Conservation (phyloP, 1,140 invertebrate species). For the Lepidurus apus region DNA sequence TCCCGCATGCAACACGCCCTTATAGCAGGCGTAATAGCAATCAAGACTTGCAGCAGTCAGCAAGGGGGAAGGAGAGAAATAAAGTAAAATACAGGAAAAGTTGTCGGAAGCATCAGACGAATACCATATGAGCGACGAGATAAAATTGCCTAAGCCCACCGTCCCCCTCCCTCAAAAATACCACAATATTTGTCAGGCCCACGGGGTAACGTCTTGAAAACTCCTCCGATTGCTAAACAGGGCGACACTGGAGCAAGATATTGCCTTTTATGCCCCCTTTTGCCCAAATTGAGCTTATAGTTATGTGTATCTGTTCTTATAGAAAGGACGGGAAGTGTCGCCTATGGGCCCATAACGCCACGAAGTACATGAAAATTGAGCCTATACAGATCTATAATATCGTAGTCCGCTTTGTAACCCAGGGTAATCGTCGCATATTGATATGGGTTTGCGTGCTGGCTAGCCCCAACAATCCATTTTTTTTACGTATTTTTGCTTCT, state of each 20-base stretch:
- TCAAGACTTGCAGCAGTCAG: conserved; percentile 9
- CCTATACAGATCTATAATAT: background rate
- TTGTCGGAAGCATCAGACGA: background rate
- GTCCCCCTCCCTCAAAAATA: background rate
- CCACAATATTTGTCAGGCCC: conserved; percentile 18
- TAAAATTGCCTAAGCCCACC: background rate
- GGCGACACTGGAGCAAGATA: background rate
- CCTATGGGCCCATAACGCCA: background rate
- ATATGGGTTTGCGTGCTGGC: conserved; percentile 4
- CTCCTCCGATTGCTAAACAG: conserved; percentile 9
- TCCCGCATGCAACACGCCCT: background rate
- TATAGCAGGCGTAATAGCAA: background rate
- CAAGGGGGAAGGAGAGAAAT: background rate
- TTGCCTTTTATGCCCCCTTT: background rate
- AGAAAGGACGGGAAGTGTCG: background rate
- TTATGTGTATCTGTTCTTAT: background rate
- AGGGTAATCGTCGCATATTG: background rate
- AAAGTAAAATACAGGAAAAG: background rate
- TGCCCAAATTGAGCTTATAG: background rate
- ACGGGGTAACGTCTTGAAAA: background rate
- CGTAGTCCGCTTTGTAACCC: background rate
- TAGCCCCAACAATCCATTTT: background rate
- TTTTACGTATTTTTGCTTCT: too few relatives aligned
- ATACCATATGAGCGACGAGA: background rate
- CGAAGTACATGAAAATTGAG: background rate